Evolutionary conservation across 2,797 vertebrate genomes (phyloP).

Genomic region (Lepilemur septentrionalis): DNA sequence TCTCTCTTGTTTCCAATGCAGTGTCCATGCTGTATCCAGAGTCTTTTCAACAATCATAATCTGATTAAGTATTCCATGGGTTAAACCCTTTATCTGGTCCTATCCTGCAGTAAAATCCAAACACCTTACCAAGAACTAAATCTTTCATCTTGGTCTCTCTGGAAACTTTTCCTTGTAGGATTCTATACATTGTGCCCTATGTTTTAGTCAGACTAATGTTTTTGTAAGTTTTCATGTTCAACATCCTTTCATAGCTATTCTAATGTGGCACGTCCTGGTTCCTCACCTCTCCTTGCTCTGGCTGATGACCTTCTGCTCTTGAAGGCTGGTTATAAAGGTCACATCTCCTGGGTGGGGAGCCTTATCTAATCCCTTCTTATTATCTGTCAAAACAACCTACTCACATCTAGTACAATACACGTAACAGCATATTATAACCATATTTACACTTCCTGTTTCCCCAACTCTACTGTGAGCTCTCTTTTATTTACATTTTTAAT

Average conservation of each 20-base stretch:
- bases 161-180: background rate
- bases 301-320: background rate
- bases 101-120: background rate
- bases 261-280: background rate
- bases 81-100: background rate
- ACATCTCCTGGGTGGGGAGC: accelerated
- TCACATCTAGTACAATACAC: background rate
- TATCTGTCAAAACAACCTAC: background rate
- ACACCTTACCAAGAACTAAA: background rate
- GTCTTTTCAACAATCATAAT: background rate
- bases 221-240: background rate
- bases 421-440: background rate
- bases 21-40: background rate
- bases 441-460: background rate
- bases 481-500: background rate
- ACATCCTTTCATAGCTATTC: background rate
- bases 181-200: background rate
- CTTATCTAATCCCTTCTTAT: background rate
- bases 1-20: background rate
- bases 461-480: background rate
- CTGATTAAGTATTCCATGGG: background rate
- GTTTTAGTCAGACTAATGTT: background rate
- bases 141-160: background rate
- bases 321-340: background rate
- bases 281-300: background rate